phyloP scores from a whole-genome alignment of 2,888 invertebrate genomes.

The Meiosimyza platycephala region DNA sequence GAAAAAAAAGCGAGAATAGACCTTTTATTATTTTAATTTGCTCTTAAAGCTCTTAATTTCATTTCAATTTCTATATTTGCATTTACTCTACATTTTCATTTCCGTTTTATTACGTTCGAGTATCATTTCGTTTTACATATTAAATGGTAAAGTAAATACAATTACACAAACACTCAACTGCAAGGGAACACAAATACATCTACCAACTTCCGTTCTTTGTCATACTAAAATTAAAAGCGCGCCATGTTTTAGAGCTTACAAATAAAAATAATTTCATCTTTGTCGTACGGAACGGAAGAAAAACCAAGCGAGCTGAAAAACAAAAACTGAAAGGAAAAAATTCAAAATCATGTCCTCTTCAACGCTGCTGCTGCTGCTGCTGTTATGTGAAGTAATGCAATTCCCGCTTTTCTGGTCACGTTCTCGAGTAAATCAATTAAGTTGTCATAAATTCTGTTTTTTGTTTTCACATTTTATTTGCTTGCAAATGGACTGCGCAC shows the following conservation, averaged over 20 bases:
- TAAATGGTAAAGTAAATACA: conserved; percentile 3
- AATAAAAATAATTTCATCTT: conserved; percentile 1
- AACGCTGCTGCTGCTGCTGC: too few species aligned
- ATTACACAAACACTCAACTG: background rate
- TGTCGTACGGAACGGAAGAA: background rate
- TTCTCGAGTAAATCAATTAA: conserved; percentile 58
- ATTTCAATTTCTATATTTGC: too few species aligned
- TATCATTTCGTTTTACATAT: background rate
- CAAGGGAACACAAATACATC: background rate
- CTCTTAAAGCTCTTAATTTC: too few species aligned
- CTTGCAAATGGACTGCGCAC: background rate
- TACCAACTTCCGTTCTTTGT: too few species aligned
- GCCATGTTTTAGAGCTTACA: background rate
- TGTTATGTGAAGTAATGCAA: conserved; percentile 48
- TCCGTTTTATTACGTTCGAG: too few species aligned
- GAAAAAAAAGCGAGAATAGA: too few species aligned
- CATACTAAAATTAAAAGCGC: conserved; percentile 2
- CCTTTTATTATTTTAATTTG: too few species aligned
- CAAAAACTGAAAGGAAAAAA: background rate
- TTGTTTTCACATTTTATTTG: conserved; percentile 8
- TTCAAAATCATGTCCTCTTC: too few species aligned
- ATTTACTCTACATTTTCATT: too few species aligned
- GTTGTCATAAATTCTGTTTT: conserved; percentile 53
- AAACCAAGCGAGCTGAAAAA: background rate
- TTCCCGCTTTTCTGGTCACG: conserved; percentile 57